Evolutionary conservation across 2,797 vertebrate species (phyloP).

Genomic region (Molossus molossus): DNA sequence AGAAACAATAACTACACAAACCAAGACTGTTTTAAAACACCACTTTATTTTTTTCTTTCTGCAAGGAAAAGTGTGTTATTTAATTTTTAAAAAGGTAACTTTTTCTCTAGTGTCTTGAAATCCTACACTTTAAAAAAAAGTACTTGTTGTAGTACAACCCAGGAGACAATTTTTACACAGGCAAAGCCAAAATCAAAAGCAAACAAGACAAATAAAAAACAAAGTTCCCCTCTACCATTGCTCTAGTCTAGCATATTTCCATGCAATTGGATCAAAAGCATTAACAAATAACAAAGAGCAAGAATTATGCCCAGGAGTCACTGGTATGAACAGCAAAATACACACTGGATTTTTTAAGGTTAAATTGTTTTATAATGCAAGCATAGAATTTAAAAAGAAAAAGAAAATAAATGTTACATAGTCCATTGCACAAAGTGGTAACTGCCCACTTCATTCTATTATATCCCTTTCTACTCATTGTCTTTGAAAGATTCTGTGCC

Average conservation of each 20-base stretch:
- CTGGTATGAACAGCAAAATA: rapidly evolving
- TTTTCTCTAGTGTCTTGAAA: background rate
- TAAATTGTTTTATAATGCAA: no score
- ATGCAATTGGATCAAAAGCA: background rate
- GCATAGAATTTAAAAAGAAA: background rate
- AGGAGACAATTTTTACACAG: background rate
- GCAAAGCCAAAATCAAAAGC: background rate
- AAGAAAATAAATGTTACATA: background rate
- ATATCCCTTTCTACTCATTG: background rate
- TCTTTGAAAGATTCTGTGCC: no score
- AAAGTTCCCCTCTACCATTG: background rate
- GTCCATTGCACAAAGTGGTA: rapidly evolving
- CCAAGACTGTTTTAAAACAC: background rate
- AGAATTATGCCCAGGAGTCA: background rate
- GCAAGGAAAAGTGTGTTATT: background rate
- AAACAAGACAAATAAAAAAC: background rate
- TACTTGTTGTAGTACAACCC: background rate
- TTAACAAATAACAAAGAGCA: background rate
- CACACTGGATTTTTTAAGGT: background rate
- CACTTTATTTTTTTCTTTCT: conserved; percentile 5
- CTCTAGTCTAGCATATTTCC: background rate
- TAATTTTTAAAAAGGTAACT: conserved; percentile 36
- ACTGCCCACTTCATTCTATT: background rate
- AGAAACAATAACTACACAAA: background rate
- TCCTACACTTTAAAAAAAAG: background rate